phyloP scores from a whole-genome alignment of 2,888 invertebrate species.

The Cinara cedri region DNA sequence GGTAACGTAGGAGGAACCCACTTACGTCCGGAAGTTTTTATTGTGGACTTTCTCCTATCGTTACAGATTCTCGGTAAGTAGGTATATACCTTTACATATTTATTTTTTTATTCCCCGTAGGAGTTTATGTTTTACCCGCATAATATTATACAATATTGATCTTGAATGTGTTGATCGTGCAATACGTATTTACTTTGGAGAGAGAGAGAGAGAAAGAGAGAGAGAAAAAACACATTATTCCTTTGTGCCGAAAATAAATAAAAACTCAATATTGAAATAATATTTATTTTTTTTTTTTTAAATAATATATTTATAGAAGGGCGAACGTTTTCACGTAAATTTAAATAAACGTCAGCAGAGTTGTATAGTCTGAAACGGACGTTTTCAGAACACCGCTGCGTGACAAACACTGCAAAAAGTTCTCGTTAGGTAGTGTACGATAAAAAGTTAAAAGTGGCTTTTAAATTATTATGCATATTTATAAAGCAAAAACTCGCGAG shows the following conservation, averaged over 20 bases:
- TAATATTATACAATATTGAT: too few relatives aligned
- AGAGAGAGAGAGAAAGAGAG: too few relatives aligned
- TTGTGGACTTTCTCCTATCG: too few relatives aligned
- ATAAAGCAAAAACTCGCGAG: slow-evolving; percentile 19
- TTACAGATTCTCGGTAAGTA: too few relatives aligned
- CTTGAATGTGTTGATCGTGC: too few relatives aligned
- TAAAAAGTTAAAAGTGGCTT: slow-evolving; percentile 37
- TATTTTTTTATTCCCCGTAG: too few relatives aligned
- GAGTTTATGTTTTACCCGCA: too few relatives aligned
- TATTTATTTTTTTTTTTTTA: not conserved
- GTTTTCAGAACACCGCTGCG: slow-evolving; percentile 21
- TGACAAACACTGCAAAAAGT: slow-evolving; percentile 12
- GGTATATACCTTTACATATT: too few relatives aligned
- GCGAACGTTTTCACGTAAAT: slow-evolving; percentile 5
- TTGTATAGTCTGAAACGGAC: slow-evolving; percentile 25
- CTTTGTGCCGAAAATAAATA: not conserved
- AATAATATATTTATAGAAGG: not conserved
- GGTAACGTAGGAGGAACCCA: too few relatives aligned
- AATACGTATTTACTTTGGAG: too few relatives aligned
- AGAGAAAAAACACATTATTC: not conserved
- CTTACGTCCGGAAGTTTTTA: too few relatives aligned
- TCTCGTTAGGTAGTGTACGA: not conserved
- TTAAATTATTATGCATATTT: slow-evolving; percentile 25
- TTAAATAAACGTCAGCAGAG: not conserved
- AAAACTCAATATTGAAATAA: slow-evolving; percentile 14